Evolutionary conservation across 2,113 vertebrate species (phyloP).

Genomic region (Sakesphorus luctuosus): DNA sequence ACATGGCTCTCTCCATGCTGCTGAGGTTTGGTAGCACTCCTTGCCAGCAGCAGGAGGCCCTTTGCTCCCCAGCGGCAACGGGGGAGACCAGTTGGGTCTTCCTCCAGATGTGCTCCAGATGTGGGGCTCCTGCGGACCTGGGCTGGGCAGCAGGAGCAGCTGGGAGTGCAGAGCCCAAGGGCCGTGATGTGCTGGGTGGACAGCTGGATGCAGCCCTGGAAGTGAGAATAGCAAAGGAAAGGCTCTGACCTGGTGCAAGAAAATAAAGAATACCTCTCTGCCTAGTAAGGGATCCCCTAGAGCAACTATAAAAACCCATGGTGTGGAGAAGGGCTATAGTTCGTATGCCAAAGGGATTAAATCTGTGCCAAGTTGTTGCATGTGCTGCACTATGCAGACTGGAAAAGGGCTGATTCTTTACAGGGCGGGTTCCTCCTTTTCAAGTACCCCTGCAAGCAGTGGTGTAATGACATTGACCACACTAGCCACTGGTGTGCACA

Average conservation of each 20-base stretch:
- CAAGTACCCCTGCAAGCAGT: neutral
- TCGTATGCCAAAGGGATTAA: neutral
- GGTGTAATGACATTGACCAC: neutral
- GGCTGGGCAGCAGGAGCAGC: neutral
- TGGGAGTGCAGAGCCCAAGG: neutral
- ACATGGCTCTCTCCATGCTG: rapidly evolving
- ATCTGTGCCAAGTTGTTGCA: neutral
- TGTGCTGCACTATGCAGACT: neutral
- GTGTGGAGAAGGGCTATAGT: neutral
- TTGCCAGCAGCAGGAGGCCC: rapidly evolving
- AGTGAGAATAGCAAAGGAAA: neutral
- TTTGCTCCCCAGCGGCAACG: neutral
- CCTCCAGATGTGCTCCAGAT: neutral
- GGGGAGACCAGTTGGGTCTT: rapidly evolving
- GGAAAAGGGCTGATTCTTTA: neutral
- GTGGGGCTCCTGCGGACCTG: neutral
- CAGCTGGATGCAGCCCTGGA: neutral
- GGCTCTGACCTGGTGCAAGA: neutral
- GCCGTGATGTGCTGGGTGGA: rapidly evolving
- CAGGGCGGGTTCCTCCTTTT: neutral
- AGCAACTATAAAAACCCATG: neutral
- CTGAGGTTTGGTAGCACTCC: neutral
- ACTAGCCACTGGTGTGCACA: rapidly evolving
- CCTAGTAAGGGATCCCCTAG: neutral
- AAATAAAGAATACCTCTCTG: neutral